Conservation (phyloP, 2,113 vertebrate species). For the Eclectus roratus region DNA sequence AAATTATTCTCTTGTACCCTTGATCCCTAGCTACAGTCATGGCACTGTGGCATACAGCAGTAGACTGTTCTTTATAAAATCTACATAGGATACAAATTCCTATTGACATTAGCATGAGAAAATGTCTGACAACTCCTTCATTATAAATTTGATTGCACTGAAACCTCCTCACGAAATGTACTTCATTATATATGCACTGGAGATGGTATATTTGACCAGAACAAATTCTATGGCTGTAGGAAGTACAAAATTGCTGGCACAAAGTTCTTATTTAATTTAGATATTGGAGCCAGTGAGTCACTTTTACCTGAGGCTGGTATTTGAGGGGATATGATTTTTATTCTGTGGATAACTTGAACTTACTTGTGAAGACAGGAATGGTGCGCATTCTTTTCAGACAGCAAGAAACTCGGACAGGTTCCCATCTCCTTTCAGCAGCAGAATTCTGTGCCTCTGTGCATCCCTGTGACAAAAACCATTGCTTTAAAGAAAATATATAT, state of each 20-base stretch:
- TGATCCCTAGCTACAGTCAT: background rate
- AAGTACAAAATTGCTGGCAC: background rate
- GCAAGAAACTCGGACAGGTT: background rate
- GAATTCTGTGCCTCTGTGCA: background rate
- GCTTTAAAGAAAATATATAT: background rate
- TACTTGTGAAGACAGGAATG: background rate
- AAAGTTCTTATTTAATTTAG: background rate
- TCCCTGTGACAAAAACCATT: background rate
- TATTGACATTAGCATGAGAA: background rate
- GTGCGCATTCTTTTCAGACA: background rate
- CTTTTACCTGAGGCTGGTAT: background rate
- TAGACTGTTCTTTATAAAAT: slow-evolving; percentile 13
- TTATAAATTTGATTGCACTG: background rate
- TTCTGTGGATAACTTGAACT: background rate
- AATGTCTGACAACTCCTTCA: background rate
- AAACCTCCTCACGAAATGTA: background rate
- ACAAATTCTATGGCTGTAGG: background rate
- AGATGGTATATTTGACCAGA: background rate
- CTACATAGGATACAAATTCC: slow-evolving; percentile 18
- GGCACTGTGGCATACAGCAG: background rate
- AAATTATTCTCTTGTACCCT: slow-evolving; percentile 43
- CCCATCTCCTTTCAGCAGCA: background rate
- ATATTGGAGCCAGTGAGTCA: background rate
- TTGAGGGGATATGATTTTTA: background rate
- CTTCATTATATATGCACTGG: background rate